A percentile compares a stretch with the other conserved stretches of the same genome.
phyloP scores from a whole-genome alignment of 92 coral and sea anemone species.

The Parazoanthus darwini region DNA sequence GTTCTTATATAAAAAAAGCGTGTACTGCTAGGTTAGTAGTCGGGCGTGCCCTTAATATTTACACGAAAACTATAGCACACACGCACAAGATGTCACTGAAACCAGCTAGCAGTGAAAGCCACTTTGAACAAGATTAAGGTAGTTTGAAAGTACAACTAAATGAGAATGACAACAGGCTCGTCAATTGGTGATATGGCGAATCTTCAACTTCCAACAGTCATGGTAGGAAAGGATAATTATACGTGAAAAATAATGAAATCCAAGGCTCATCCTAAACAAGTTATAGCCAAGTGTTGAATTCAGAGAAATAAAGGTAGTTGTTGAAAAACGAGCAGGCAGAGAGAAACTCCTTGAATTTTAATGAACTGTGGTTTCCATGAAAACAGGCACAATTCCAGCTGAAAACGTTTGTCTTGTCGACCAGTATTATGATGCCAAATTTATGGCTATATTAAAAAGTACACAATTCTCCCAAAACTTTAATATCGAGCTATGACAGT shows the following conservation, averaged over 20 bases:
- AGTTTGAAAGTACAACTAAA: neutral
- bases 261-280: neutral
- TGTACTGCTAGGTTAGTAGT: no score
- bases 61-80: no score
- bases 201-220: neutral
- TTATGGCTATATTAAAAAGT: constrained; percentile 21
- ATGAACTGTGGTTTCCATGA: constrained; percentile 1
- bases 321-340: neutral
- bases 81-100: no score
- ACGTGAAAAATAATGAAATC: neutral
- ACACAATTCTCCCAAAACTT: neutral
- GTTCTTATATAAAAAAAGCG: no score
- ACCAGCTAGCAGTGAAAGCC: no score
- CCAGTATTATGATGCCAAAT: constrained; percentile 15
- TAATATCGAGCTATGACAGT: no score
- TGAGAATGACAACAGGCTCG: neutral
- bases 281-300: neutral
- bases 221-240: neutral
- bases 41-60: no score
- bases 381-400: neutral
- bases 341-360: no score
- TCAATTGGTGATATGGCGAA: neutral
- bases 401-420: no score
- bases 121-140: no score
- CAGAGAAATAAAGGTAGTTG: neutral